A percentile compares a stretch with the other conserved stretches of the same genome.
phyloP scores from a whole-genome alignment of 2,113 vertebrate species.

The Lagopus leucura region DNA sequence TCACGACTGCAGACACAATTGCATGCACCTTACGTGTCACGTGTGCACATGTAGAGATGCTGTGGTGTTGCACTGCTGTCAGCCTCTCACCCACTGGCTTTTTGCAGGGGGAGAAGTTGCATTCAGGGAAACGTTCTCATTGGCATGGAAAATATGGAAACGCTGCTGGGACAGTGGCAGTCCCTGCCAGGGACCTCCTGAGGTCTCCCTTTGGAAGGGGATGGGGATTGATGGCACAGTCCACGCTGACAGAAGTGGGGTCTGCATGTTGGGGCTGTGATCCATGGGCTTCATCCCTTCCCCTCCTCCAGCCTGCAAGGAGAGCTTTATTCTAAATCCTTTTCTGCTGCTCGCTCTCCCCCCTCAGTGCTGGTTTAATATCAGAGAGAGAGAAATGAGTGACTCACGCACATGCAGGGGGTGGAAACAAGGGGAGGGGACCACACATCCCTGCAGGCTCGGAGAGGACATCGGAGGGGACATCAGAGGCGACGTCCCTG shows the following conservation, averaged over 20 bases:
- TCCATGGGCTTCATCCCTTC: background rate
- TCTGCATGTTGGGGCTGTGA: background rate
- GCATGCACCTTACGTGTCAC: accelerated
- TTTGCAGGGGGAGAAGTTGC: background rate
- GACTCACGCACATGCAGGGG: constrained; percentile 41
- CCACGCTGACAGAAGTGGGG: background rate
- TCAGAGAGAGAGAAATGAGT: constrained; percentile 55
- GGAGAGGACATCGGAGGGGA: background rate
- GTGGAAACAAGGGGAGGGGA: constrained; percentile 36
- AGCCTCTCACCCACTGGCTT: background rate
- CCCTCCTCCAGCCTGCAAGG: background rate
- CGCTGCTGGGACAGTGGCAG: background rate
- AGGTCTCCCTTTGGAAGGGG: background rate
- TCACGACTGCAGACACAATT: background rate
- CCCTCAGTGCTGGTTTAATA: background rate
- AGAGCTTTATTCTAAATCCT: constrained; percentile 32
- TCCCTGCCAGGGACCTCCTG: background rate
- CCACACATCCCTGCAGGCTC: background rate
- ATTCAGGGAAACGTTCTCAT: background rate
- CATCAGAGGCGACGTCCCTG: background rate
- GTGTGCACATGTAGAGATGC: accelerated
- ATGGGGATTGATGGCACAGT: background rate
- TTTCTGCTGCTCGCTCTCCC: background rate
- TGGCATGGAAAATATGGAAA: background rate
- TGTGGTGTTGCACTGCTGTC: accelerated